A percentile compares a stretch with the other conserved stretches of the same genome.
These are phyloP conservation scores for Muscidifurax raptorellus DNA, from an alignment of 1,140 invertebrate species.

Conservation along the genomic window DNA sequence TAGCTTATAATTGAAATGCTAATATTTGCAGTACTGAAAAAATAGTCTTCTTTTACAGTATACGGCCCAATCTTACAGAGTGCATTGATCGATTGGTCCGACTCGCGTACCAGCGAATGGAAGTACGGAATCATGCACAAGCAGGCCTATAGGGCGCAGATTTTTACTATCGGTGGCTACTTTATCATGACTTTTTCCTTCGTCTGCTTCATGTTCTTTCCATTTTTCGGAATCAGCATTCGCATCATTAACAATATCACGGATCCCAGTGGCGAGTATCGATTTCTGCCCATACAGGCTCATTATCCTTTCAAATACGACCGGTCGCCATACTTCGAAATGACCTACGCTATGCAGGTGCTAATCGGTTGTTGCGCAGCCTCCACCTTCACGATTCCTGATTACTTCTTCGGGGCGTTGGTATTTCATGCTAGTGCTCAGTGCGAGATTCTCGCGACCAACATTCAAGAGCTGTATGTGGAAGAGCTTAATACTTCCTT, in stretches of 20 bases:
- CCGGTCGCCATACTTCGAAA: not conserved
- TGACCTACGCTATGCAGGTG: not conserved
- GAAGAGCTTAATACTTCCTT: not conserved
- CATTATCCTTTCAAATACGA: not conserved
- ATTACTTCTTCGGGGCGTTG: conserved; percentile 33
- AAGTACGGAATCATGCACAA: conserved; percentile 25
- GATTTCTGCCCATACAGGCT: not conserved
- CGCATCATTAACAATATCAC: conserved; percentile 40
- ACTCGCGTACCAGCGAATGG: not conserved
- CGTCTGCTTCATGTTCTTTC: not conserved
- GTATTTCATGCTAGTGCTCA: conserved; percentile 23
- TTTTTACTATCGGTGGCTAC: conserved; percentile 27
- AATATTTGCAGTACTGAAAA: not conserved
- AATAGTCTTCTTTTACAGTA: not conserved
- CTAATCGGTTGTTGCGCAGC: not conserved
- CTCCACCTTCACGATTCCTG: conserved; percentile 2
- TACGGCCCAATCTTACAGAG: not conserved
- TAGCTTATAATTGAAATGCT: no score
- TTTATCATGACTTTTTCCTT: not conserved
- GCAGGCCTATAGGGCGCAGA: conserved; percentile 2
- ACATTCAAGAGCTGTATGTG: not conserved
- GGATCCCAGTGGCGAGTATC: not conserved
- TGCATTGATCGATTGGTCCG: conserved; percentile 8
- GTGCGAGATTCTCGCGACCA: conserved; percentile 17
- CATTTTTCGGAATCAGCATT: conserved; percentile 26